Percentiles rank a stretch among this genome's conserved stretches.
Conservation (phyloP, 2,888 invertebrate genomes). For the Heteromurus nitidus region DNA sequence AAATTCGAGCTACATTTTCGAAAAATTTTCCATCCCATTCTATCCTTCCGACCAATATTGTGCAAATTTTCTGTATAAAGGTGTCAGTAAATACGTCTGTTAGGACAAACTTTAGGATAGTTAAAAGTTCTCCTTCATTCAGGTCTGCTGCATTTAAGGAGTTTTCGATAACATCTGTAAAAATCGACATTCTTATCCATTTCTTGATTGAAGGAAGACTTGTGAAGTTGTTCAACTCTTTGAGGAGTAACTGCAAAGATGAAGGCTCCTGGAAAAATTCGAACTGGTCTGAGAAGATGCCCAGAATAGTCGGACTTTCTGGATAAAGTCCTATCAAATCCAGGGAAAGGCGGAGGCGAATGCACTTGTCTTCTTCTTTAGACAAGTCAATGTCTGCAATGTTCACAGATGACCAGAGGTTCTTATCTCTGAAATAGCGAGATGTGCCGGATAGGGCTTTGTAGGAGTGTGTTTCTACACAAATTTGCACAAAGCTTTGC, state of each 20-base stretch:
- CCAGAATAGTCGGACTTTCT: conserved; percentile 49
- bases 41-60: conserved; percentile 38
- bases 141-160: conserved; percentile 23
- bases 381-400: conserved; percentile 39
- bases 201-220: conserved; percentile 51
- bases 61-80: conserved; percentile 24
- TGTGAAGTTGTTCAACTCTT: conserved; percentile 42
- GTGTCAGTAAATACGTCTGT: conserved; percentile 32
- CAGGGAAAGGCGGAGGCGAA: conserved; percentile 48
- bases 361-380: conserved; percentile 33
- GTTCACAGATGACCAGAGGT: conserved; percentile 43
- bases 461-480: conserved; percentile 16
- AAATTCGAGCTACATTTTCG: conserved; percentile 47
- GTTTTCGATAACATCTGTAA: conserved; percentile 54
- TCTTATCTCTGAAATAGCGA: conserved; percentile 15
- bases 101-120: conserved; percentile 50
- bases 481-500: conserved; percentile 34
- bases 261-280: conserved; percentile 50
- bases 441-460: conserved; percentile 44
- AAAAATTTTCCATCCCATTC: conserved; percentile 40
- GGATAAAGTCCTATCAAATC: conserved; percentile 63
- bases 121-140: conserved; percentile 33
- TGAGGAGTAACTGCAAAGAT: conserved; percentile 54
- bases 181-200: conserved; percentile 64
- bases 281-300: conserved; percentile 61